Conservation (phyloP, 2,888 invertebrate genomes). For the Phalera bucephala region DNA sequence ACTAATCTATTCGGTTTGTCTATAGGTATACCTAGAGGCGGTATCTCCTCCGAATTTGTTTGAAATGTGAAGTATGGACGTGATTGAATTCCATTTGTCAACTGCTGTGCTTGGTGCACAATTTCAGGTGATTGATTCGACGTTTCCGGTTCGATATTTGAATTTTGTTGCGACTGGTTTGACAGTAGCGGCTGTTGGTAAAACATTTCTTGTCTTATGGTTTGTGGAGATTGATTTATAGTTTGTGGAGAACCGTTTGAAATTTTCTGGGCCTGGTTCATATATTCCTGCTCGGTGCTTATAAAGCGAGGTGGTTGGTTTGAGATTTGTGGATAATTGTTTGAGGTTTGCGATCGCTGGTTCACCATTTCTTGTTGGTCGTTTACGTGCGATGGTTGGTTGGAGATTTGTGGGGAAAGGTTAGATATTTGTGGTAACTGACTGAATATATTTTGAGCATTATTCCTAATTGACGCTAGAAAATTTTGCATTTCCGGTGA, state of each 20-base stretch:
- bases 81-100: background rate
- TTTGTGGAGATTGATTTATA: background rate
- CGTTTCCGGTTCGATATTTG: no score
- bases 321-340: background rate
- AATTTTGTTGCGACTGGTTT: no score
- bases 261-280: no score
- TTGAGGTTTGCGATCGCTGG: background rate
- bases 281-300: no score
- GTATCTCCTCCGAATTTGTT: conserved; percentile 60
- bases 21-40: conserved; percentile 55
- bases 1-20: conserved; percentile 42
- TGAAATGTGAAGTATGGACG: conserved; percentile 48
- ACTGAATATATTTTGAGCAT: no score
- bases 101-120: background rate
- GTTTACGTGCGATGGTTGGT: background rate
- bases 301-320: background rate
- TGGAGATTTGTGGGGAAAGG: background rate
- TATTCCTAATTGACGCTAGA: no score
- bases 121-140: background rate
- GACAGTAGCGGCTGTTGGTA: no score
- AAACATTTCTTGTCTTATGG: no score
- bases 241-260: background rate
- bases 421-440: background rate
- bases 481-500: no score
- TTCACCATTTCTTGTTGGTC: no score